phyloP scores from a whole-genome alignment of 2,797 vertebrate genomes.

The Alauda arvensis region DNA sequence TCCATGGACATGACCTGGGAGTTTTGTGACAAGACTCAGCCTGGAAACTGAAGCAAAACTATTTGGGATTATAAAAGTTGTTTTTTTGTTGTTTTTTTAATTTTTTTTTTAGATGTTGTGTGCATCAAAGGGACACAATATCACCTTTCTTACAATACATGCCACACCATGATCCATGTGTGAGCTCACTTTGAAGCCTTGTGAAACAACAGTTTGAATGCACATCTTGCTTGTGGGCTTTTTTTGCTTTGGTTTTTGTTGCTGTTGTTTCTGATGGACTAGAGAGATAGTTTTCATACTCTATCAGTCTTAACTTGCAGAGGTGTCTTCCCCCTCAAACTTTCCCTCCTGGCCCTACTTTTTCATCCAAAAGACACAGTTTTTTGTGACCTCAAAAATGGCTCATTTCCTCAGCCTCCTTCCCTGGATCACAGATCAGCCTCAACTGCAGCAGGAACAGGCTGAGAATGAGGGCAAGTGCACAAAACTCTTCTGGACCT shows the following conservation, averaged over 20 bases:
- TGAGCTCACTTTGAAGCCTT: not conserved
- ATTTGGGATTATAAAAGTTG: not conserved
- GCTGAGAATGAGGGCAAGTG: not conserved
- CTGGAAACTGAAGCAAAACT: not conserved
- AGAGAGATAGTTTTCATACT: not conserved
- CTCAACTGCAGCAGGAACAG: not conserved
- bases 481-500: not conserved
- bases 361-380: not conserved
- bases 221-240: not conserved
- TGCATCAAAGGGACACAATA: not conserved
- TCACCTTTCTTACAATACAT: not conserved
- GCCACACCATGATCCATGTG: fast-evolving
- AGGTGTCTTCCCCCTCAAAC: not conserved
- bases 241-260: not conserved
- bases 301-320: not conserved
- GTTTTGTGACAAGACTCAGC: not conserved
- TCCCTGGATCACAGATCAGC: fast-evolving
- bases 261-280: not conserved
- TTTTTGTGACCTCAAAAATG: not conserved
- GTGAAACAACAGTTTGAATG: not conserved
- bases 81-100: not conserved
- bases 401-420: not conserved
- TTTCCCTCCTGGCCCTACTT: not conserved
- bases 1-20: not conserved
- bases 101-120: not conserved